Base-by-base conservation (phyloP, 2,797 vertebrate species). In the Acrocephalus scirpaceus region DNA sequence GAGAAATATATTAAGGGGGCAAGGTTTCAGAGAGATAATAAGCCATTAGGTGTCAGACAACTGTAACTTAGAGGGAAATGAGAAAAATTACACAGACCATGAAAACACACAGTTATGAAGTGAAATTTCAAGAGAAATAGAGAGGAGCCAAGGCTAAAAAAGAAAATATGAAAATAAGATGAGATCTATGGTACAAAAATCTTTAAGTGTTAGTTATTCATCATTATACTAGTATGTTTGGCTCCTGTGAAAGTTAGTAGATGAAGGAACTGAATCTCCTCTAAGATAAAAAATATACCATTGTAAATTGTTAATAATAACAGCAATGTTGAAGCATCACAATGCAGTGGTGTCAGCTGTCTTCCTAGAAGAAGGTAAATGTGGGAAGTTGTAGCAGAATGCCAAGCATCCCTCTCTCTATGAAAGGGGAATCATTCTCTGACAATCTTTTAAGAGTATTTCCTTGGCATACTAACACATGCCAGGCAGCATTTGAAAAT, bases 321-420 rank as follows among this genome's bases (percentile, higher is more conserved):
- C 51, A 47, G 51, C 66, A 62, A 3, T 16, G 47, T 38, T 72
- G 34, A 50, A 65, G 34, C 40, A 34, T 54, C 70, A 74, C 61
- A 69, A 75, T 66, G 76, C 32, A 81, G n/a, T 58, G 72, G 32
- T 70, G 58, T 84, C 88, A 96, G 73, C 74, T 95, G 51, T 42
- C 76, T 84, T 62, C 83, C 70, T 86, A 90, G 94, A 94, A 94
- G 93, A 83, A 90, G 58, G 58, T 84, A 70, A 93, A 90, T 65
- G 93, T 94, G 90, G 88, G 86, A 92, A 95, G 66, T 47, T 90
- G 44, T 26, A 93, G 66, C 61, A 91, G 73, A 56, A 86, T 72
- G 82, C 56, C 76, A 92, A 78, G 40, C 62, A 83, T 86, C 86
- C 11, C 8, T 75, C 38, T 72, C 25, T 48, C 23, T 65, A 5